phyloP scores from a whole-genome alignment of 2,888 invertebrate genomes.

The Pheosia gnoma region DNA sequence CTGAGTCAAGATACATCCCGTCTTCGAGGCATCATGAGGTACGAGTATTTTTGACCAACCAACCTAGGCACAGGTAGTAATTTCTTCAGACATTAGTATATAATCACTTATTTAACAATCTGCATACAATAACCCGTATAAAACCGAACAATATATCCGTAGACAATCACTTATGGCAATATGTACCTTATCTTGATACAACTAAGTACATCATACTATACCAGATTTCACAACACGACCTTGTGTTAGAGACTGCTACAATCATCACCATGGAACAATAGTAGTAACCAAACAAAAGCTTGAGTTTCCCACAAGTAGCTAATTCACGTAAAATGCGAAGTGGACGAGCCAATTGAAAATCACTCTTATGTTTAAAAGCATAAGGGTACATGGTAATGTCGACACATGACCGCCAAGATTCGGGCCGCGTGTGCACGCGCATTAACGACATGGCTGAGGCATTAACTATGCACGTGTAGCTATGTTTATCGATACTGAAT shows the following conservation, averaged over 20 bases:
- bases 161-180: slow-evolving; percentile 31
- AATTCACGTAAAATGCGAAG: slow-evolving; percentile 30
- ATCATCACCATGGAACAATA: slow-evolving; percentile 51
- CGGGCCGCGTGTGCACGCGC: slow-evolving; percentile 45
- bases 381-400: slow-evolving; percentile 39
- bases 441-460: slow-evolving; percentile 31
- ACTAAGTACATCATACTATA: slow-evolving; percentile 21
- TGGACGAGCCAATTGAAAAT: slow-evolving; percentile 28
- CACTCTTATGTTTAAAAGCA: slow-evolving; percentile 22
- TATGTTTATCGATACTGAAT: slow-evolving; percentile 19
- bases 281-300: slow-evolving; percentile 58
- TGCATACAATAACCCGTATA: slow-evolving; percentile 1
- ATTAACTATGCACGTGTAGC: slow-evolving; percentile 17
- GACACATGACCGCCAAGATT: slow-evolving; percentile 50
- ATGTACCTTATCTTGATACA: slow-evolving; percentile 37
- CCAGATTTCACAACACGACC: slow-evolving; percentile 51
- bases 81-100: not conserved
- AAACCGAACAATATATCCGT: slow-evolving; percentile 11
- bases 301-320: slow-evolving; percentile 57
- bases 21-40: too few relatives aligned
- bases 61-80: not conserved
- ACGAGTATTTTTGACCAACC: too few relatives aligned
- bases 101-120: not conserved
- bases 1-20: too few relatives aligned
- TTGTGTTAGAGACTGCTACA: slow-evolving; percentile 47